These are phyloP conservation scores for Nerophis ophidion DNA, from an alignment of 2,113 vertebrate genomes.

Conservation along the genomic window DNA sequence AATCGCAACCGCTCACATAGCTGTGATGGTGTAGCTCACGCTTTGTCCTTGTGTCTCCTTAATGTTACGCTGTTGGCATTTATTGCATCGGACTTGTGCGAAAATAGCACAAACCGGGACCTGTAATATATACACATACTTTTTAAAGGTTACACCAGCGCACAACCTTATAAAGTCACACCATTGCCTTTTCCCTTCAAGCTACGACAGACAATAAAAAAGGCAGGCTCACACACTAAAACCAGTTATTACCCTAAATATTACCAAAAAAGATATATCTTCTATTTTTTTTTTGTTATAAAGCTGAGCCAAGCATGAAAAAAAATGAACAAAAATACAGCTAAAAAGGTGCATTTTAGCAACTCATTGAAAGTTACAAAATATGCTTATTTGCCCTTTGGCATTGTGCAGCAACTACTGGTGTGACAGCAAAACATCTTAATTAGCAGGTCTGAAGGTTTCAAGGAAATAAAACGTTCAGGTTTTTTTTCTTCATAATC, in stretches of 20 bases:
- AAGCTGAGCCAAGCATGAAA: too few species aligned
- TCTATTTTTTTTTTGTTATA: too few species aligned
- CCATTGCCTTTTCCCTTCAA: conserved; percentile 3
- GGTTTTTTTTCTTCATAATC: neutral
- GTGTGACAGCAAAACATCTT: neutral
- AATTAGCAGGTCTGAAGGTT: too few species aligned
- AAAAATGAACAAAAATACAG: too few species aligned
- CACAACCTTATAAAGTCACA: neutral
- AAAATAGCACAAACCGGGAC: too few species aligned
- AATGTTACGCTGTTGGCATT: too few species aligned
- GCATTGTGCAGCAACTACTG: conserved; percentile 15
- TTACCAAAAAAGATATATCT: neutral
- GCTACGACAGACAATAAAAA: neutral
- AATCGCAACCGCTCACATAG: too few species aligned
- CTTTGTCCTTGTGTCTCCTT: too few species aligned
- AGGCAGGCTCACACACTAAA: neutral
- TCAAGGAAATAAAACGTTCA: neutral
- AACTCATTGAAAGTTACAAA: too few species aligned
- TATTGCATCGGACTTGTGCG: too few species aligned
- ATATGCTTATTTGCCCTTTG: conserved; percentile 3
- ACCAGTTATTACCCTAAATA: neutral
- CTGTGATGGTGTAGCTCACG: too few species aligned
- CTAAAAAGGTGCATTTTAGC: too few species aligned
- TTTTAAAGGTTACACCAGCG: neutral
- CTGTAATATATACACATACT: neutral